phyloP scores from a whole-genome alignment of 2,888 invertebrate genomes.

The Cataglyphis albicans region DNA sequence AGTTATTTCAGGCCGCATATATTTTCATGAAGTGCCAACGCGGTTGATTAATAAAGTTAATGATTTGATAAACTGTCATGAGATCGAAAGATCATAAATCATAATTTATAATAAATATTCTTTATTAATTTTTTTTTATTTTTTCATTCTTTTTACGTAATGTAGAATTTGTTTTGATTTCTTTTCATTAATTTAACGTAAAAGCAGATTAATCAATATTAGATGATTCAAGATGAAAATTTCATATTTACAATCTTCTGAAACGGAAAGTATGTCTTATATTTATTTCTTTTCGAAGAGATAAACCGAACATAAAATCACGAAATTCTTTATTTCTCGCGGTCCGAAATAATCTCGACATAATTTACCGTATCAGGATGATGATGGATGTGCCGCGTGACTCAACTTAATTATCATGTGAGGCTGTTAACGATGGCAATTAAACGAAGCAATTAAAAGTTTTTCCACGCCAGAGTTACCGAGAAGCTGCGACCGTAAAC shows the following conservation, averaged over 20 bases:
- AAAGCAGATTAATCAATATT: neutral
- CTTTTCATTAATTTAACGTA: neutral
- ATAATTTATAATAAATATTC: neutral
- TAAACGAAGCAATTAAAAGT: conserved; percentile 75
- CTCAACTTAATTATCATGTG: conserved; percentile 60
- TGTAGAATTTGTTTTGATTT: neutral
- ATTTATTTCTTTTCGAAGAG: neutral
- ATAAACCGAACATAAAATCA: conserved; percentile 3
- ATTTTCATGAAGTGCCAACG: neutral
- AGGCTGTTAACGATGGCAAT: conserved; percentile 58
- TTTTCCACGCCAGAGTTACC: conserved; percentile 56
- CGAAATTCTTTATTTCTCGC: neutral
- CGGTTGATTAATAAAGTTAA: conserved; percentile 2
- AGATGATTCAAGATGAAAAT: neutral
- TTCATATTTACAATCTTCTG: neutral
- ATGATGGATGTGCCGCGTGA: conserved; percentile 35
- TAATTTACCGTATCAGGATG: conserved; percentile 51
- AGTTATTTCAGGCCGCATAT: conserved; percentile 13
- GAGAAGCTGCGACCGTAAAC: conserved; percentile 22
- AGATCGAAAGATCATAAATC: neutral
- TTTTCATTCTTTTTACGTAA: neutral
- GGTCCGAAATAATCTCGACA: conserved; percentile 58
- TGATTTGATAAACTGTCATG: neutral
- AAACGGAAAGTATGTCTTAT: neutral
- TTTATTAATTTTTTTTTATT: neutral